Evolutionary conservation across 2,113 vertebrate genomes (phyloP), one percentile per base, ranked within the genome.

Genomic region (Propithecus coquereli): DNA sequence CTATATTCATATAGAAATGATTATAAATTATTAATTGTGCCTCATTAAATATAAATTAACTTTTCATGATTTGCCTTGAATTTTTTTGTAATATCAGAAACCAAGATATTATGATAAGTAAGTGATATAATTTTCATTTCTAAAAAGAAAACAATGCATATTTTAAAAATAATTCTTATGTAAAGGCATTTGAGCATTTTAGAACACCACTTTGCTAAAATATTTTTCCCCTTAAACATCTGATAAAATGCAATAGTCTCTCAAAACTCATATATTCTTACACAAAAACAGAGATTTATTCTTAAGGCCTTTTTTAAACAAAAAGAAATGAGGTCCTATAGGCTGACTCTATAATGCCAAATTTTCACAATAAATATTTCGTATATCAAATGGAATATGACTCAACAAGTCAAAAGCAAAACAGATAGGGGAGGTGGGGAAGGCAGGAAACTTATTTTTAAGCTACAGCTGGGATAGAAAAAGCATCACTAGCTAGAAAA

Each of bases 81-180:
- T 68, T 95, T 95, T 81, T 90, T 30, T 83, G 52, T 92, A 77
- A 81, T 81, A 81, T 81, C 23, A 94, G 70, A 91, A 95, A 80
- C 17, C 23, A 57, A 73, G 32, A 50, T 9, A 92, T 47, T 57
- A 68, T 6, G 90, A 61, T 83, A 65, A 74, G 32, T 25, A 95
- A 57, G 34, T 94, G 22, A 87, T 88, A 84, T 90, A 70, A 77
- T 43, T 91, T 88, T 79, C 20, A 87, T 79, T 93, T 95, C 13
- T 91, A 80, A 93, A 94, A 97, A 70, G 13, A 84, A 87, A 87
- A 95, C 11, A 71, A 3, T 85, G 4, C 27, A 43, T 34, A 86
- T 74, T 80, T 89, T 43, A 13, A 86, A 93, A 81, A 70, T 68
- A 88, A 47, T 81, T 87, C 40, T 88, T 94, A 85, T 9, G 8